Evolutionary conservation across 2,113 vertebrate genomes (phyloP), one percentile per base, ranked within the genome.

Genomic region (Pelodiscus sinensis): DNA sequence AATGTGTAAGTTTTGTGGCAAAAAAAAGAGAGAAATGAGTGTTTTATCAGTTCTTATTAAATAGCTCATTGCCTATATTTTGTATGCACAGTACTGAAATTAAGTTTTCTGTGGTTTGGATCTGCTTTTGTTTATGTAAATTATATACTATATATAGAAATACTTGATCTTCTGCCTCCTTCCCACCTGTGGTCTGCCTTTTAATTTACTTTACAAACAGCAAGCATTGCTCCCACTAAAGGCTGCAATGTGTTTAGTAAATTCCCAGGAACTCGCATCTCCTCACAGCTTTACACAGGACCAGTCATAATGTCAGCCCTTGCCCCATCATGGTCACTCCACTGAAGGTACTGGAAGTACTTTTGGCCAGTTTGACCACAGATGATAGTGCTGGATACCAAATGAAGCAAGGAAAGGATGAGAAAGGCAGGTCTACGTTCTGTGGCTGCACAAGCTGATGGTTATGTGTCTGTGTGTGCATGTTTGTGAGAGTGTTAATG

Each of bases 31-130:
- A 87, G 8, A 91, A 89, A 82, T 73, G 21, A 80, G 60, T 84
- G 71, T 58, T 78, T 88, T 65, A 58, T 73, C 31, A 89, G 68
- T 84, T 84, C 58, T 93, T 93, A 92, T 82, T 86, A 79, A 89
- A 91, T 82, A 91, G 52, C 81, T 9, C 18, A 60, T 91, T 18
- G 86, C 65, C 18, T 56, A 73, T 11, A 75, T 88, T 94, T 93
- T 79, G 15, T 19, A 29, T 82, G 25, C 19, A 86, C 75, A 58
- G 68, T 79, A 81, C 60, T 0, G 1, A 86, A 58, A 91, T 90
- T 57, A 92, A 82, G 31, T 80, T 81, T 84, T 93, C 84, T 4
- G 58, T 79, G 60, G 71, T 81, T 81, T 44, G 88, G 78, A 82
- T 81, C 79, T 86, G 75, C 13, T 88, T 84, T 65, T 86, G 1